Evolutionary conservation across 2,113 vertebrate species (phyloP).

Genomic region (Aleadryas rufinucha): DNA sequence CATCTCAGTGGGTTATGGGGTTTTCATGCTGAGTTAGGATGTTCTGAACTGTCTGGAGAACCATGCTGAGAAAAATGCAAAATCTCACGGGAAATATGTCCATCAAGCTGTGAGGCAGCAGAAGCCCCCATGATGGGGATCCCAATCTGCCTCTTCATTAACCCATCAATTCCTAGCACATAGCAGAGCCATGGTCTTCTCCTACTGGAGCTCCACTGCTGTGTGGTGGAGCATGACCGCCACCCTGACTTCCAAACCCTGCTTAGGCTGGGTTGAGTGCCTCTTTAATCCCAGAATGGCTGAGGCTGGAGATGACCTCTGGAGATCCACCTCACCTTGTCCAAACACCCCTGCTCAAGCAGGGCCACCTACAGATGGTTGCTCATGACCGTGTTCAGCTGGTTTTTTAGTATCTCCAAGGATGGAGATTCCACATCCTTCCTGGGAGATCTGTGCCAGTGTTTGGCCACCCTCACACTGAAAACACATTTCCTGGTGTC

Average conservation of each 20-base stretch:
- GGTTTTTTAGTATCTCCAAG: not conserved
- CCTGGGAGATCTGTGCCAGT: not conserved
- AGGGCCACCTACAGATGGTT: not conserved
- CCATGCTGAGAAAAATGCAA: not conserved
- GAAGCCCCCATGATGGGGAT: accelerated
- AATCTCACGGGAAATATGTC: not conserved
- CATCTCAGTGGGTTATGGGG: not conserved
- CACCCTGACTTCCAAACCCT: not conserved
- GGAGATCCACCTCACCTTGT: not conserved
- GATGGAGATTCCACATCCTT: not conserved
- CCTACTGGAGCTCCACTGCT: not conserved
- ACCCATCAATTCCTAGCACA: not conserved
- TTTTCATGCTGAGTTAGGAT: not conserved
- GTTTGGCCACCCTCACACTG: not conserved
- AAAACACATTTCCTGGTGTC: not conserved
- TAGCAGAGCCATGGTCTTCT: not conserved
- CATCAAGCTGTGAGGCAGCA: not conserved
- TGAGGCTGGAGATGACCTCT: not conserved
- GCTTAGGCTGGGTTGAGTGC: not conserved
- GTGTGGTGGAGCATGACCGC: not conserved
- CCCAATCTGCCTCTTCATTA: not conserved
- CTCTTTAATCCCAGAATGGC: not conserved
- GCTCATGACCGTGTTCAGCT: not conserved
- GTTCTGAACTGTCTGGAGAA: not conserved
- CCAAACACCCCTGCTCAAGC: not conserved